Evolutionary conservation across 2,797 vertebrate species (phyloP), one percentile per base, ranked within the genome.

Genomic region (Premnoplex brunnescens): DNA sequence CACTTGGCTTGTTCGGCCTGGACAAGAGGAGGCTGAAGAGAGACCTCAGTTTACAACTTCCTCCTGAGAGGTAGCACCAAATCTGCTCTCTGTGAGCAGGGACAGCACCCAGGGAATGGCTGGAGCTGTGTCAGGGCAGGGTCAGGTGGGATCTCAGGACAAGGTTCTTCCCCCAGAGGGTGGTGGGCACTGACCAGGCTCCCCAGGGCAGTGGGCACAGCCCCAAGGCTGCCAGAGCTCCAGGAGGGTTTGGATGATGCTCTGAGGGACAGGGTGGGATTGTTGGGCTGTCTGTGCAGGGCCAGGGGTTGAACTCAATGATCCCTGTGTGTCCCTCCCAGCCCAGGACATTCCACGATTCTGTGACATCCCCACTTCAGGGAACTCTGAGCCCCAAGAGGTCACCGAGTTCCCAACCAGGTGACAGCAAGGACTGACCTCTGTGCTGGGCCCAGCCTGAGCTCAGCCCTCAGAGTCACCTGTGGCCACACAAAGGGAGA

Each of bases 201-300:
- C 10, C 46, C 24, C 63, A 69, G 64, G 24, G 41, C 58, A 62
- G 52, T 32, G 18, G 23, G 0, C 26, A 10, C 2, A 0, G 48
- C 30, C 24, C 34, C 1, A 1, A 24, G 39, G 48, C 55, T 78
- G 56, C 41, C 64, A 56, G 49, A 87, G 58, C 49, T 78, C 4
- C 58, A 56, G 73, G 27, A 62, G 21, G 0, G 0, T 48, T 30
- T 46, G 83, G 39, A 16, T 14, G 24, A 5, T 4, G 1, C 7
- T 36, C 8, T 34, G 12, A 24, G 27, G 27, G 7, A 24, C 62
- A 48, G 41, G 41, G 24, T 28, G 73, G 64, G 36, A 32, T 10
- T 87, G 58, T 4, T 56, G 32, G 49, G 75, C 22, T 22, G 49
- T 32, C 62, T 56, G 51, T 9, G 58, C 58, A 79, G 43, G 18